These are phyloP conservation scores for Pandemis corylana DNA, from an alignment of 2,888 invertebrate genomes.

Conservation along the genomic window DNA sequence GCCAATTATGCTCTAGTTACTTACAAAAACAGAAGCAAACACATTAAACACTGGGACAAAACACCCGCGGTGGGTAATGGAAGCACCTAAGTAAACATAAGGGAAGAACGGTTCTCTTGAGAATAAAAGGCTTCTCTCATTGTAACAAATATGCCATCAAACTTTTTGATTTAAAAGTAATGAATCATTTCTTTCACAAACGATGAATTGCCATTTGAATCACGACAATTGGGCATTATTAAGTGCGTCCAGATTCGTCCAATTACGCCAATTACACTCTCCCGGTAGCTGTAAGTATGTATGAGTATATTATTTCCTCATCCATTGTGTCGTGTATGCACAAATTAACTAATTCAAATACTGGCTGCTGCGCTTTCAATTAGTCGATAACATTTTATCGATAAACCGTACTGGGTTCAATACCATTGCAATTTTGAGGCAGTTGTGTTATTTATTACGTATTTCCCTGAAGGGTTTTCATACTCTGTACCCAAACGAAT, in stretches of 20 bases:
- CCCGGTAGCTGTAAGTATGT: constrained; percentile 72
- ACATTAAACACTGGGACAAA: not conserved
- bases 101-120: constrained; percentile 13
- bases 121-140: constrained; percentile 27
- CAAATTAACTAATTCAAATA: constrained; percentile 82
- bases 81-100: not conserved
- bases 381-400: constrained; percentile 50
- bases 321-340: constrained; percentile 82
- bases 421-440: not conserved
- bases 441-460: not conserved
- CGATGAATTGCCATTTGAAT: constrained; percentile 82
- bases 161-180: constrained; percentile 74
- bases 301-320: constrained; percentile 79
- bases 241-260: constrained; percentile 82
- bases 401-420: constrained; percentile 43
- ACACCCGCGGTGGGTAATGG: constrained; percentile 6
- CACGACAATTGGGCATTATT: constrained; percentile 82
- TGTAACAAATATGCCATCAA: constrained; percentile 50
- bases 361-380: constrained; percentile 49
- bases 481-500: not conserved
- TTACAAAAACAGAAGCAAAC: not conserved
- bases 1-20: not conserved
- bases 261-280: constrained; percentile 84
- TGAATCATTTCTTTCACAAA: constrained; percentile 80
- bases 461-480: not conserved